Conservation (phyloP, 2,888 invertebrate species). For the Eudasyphora cyanicolor region DNA sequence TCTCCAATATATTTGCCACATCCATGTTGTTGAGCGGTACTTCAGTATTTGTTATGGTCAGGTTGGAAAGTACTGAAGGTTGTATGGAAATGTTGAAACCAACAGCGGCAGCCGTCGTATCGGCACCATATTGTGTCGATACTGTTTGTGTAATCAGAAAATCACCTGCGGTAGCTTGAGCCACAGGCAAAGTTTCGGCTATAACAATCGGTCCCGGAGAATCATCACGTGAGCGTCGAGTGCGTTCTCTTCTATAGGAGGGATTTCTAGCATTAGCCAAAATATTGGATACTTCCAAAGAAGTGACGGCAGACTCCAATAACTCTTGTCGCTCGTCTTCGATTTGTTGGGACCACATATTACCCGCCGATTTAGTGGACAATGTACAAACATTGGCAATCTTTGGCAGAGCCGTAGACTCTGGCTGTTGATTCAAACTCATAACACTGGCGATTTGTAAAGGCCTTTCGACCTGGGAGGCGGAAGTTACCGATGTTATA, state of each 20-base stretch:
- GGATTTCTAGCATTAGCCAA: constrained; percentile 50
- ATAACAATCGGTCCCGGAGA: constrained; percentile 66
- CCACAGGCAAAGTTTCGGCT: constrained; percentile 67
- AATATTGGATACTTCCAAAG: constrained; percentile 61
- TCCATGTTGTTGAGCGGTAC: not conserved
- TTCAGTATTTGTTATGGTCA: not conserved
- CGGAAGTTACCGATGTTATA: constrained; percentile 68
- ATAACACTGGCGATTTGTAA: constrained; percentile 65
- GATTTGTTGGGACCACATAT: constrained; percentile 63
- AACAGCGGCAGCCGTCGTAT: constrained; percentile 31
- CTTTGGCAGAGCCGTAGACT: constrained; percentile 48
- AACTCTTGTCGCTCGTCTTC: constrained; percentile 60
- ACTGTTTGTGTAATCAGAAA: constrained; percentile 69
- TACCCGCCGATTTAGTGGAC: constrained; percentile 29
- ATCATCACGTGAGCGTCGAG: constrained; percentile 44
- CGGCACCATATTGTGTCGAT: constrained; percentile 70
- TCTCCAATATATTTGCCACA: not conserved
- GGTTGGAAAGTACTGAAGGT: constrained; percentile 45
- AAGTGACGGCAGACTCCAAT: constrained; percentile 54
- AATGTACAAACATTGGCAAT: constrained; percentile 67
- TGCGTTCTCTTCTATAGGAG: constrained; percentile 23
- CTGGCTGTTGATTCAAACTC: constrained; percentile 56
- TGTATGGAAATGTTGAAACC: constrained; percentile 71
- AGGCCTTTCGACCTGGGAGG: constrained; percentile 31
- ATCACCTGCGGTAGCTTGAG: constrained; percentile 65